Conservation (phyloP, 2,888 invertebrate genomes). For the Noctua janthina region DNA sequence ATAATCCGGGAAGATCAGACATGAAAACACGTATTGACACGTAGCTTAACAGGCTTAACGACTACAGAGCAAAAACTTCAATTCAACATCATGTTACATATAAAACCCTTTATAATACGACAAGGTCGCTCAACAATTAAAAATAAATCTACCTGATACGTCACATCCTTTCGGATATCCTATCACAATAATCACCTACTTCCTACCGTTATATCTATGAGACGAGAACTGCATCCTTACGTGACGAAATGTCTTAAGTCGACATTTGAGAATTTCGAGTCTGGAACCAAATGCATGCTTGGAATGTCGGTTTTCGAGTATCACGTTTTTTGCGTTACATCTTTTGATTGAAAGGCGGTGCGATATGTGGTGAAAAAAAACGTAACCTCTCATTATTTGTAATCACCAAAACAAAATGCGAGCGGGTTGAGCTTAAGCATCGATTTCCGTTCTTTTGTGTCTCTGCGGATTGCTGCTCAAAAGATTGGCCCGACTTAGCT, state of each 20-base stretch:
- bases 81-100: slow-evolving; percentile 21
- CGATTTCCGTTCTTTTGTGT: slow-evolving; percentile 83
- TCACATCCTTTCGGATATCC: slow-evolving; percentile 86
- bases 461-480: slow-evolving; percentile 51
- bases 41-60: neutral
- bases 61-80: neutral
- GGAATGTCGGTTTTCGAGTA: slow-evolving; percentile 11
- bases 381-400: slow-evolving; percentile 83
- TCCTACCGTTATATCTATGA: slow-evolving; percentile 81
- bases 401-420: slow-evolving; percentile 80
- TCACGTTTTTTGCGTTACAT: neutral
- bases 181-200: slow-evolving; percentile 84
- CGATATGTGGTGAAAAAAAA: slow-evolving; percentile 74
- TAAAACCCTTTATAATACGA: slow-evolving; percentile 38
- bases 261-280: neutral
- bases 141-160: slow-evolving; percentile 78
- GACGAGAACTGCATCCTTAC: neutral
- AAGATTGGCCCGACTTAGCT: slow-evolving; percentile 40
- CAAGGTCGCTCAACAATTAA: slow-evolving; percentile 63
- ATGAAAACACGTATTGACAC: neutral
- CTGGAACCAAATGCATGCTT: neutral
- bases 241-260: slow-evolving; percentile 23
- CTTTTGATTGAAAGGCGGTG: slow-evolving; percentile 23
- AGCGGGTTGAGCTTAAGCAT: slow-evolving; percentile 82
- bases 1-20: neutral